Base-by-base conservation (phyloP, 2,113 vertebrate species). In the Notechis scutatus region DNA sequence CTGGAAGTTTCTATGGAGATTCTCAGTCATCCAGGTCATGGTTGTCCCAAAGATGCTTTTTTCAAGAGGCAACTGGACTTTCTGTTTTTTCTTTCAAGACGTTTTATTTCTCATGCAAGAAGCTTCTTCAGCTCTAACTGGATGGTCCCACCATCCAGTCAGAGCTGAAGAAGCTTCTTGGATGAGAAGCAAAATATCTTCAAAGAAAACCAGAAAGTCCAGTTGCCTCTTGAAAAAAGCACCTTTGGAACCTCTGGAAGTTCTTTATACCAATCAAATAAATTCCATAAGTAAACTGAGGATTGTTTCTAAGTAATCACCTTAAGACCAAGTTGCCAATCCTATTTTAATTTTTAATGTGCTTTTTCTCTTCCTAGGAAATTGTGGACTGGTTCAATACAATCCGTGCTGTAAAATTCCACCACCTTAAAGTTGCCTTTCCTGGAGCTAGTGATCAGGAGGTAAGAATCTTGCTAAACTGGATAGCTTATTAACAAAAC, bases 381-480 rank as follows among this genome's bases (percentile, higher is more conserved):
- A 97, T 98, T 24, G 99, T 99, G 29, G 98, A 98, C 96, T 99
- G 99, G 99, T 98, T 98, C 95, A 99, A 99, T 8, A 97, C 98
- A 23, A 99, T 99, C 81, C 98, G 99, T 52, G 98, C 98, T 0
- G 97, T 98, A 93, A 98, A 99, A 97, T 97, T 99, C 94, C 98
- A 98, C 95, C 99, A 99, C 92, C 97, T 99, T 94, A 98, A 98
- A 95, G 98, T 99, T 94, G 99, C 99, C 0, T 99, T 99, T 96
- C 99, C 99, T 9, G 98, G 98, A 85, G 98, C 98, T 87, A 98
- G 97, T 0, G 97, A 99, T 85, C 94, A 96, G 20, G 99, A 99
- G 98, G 99, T 99, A 95, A 97, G 94, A 93, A 90, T 64, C 7
- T 54, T 54, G 61, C 6, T 9, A 39, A 64, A 42, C n/a, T 29